Conservation (phyloP, 2,113 vertebrate genomes). For the Guaruba guarouba region DNA sequence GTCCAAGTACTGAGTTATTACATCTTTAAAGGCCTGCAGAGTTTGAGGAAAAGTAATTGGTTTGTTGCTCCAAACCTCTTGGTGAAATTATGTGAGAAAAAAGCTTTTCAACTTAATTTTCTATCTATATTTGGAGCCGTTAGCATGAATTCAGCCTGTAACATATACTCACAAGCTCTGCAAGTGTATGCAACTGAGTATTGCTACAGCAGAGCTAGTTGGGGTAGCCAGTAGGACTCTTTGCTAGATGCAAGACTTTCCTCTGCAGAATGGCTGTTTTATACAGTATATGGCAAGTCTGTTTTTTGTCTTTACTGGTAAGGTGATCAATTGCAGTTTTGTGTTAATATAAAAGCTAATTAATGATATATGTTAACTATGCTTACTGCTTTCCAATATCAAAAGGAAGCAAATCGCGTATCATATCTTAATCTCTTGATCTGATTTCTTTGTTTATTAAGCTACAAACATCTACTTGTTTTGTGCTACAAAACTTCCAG, state of each 20-base stretch:
- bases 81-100: conserved; percentile 25
- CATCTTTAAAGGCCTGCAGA: conserved; percentile 51
- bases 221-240: background rate
- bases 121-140: conserved; percentile 22
- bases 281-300: background rate
- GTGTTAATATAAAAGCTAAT: conserved; percentile 21
- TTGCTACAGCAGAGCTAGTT: background rate
- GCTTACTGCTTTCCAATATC: background rate
- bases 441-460: background rate
- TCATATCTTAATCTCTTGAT: background rate
- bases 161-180: background rate
- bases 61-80: conserved; percentile 56
- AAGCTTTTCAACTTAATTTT: conserved; percentile 57
- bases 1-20: conserved; percentile 18
- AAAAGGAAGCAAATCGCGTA: background rate
- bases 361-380: conserved; percentile 4
- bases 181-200: background rate
- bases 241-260: background rate
- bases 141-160: conserved; percentile 26
- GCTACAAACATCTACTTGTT: background rate
- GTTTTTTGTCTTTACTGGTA: background rate
- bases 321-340: background rate
- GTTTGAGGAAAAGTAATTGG: conserved; percentile 58
- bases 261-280: background rate
- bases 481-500: background rate